Conservation (phyloP, 1,140 invertebrate species). For the Drosophila bocqueti region DNA sequence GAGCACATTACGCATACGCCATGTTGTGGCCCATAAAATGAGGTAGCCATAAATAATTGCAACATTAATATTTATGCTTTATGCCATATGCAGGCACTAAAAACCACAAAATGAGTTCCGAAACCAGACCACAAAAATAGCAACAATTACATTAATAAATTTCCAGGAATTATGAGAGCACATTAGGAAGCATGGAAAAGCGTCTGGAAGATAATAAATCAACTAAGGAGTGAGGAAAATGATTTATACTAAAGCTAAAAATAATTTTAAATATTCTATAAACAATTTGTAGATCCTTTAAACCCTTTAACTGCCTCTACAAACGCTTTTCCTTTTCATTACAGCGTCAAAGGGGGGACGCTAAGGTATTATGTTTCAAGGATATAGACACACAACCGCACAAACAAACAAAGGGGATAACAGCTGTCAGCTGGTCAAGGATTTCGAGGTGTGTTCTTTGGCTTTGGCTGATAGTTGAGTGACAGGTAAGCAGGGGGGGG, state of each 20-base stretch:
- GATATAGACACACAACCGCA: conserved; percentile 19
- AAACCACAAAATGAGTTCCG: conserved; percentile 24
- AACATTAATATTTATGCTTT: conserved; percentile 58
- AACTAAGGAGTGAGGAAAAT: neutral
- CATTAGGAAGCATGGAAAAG: neutral
- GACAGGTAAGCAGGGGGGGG: conserved; percentile 7
- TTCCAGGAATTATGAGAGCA: neutral
- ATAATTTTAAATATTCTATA: neutral
- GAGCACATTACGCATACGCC: conserved; percentile 67
- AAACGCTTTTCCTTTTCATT: neutral
- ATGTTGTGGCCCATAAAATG: conserved; percentile 50
- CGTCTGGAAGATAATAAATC: neutral
- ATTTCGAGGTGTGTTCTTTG: conserved; percentile 65
- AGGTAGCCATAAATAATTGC: conserved; percentile 51
- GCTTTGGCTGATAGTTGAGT: conserved; percentile 35
- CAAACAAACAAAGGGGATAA: conserved; percentile 32
- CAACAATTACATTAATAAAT: conserved; percentile 4
- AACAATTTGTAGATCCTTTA: neutral
- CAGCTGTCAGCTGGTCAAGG: conserved; percentile 65
- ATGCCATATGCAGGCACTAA: conserved; percentile 31
- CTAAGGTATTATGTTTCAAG: conserved; percentile 71
- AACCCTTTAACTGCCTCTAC: neutral
- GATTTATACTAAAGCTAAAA: neutral
- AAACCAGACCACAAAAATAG: neutral
- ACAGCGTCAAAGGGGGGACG: neutral